phyloP scores from a whole-genome alignment of 2,113 vertebrate genomes.

The Crotalus tigris region DNA sequence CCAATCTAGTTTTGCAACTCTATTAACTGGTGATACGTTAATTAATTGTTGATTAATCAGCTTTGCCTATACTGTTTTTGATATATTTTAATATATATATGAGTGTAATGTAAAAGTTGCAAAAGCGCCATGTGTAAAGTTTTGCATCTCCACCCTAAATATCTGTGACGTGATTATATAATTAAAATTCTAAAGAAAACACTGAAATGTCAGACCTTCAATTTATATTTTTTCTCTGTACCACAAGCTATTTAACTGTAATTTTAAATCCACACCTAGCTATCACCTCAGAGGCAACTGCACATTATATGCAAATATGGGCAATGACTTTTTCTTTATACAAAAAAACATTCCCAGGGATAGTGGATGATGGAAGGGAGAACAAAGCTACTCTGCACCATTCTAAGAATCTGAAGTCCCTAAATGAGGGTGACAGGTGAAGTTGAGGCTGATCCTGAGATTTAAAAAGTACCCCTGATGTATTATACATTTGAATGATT shows the following conservation, averaged over 20 bases:
- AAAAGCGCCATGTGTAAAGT: not conserved
- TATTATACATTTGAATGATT: not conserved
- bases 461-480: too few species aligned
- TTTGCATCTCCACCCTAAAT: not conserved
- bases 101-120: not conserved
- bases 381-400: not conserved
- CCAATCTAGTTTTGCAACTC: not conserved
- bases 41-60: not conserved
- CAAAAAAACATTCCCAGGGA: not conserved
- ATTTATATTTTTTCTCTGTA: constrained; percentile 1
- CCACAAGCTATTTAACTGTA: not conserved
- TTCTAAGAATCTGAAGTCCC: not conserved
- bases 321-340: not conserved
- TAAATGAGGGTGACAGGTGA: not conserved
- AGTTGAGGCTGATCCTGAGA: not conserved
- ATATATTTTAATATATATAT: not conserved
- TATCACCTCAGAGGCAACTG: constrained; percentile 5
- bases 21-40: not conserved
- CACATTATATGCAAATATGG: not conserved
- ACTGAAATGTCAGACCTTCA: constrained; percentile 8
- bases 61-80: not conserved
- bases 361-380: not conserved
- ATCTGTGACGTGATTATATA: not conserved
- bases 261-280: not conserved
- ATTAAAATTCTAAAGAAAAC: constrained; percentile 8